Conservation (phyloP, 1,140 invertebrate genomes). For the Orius laevigatus region DNA sequence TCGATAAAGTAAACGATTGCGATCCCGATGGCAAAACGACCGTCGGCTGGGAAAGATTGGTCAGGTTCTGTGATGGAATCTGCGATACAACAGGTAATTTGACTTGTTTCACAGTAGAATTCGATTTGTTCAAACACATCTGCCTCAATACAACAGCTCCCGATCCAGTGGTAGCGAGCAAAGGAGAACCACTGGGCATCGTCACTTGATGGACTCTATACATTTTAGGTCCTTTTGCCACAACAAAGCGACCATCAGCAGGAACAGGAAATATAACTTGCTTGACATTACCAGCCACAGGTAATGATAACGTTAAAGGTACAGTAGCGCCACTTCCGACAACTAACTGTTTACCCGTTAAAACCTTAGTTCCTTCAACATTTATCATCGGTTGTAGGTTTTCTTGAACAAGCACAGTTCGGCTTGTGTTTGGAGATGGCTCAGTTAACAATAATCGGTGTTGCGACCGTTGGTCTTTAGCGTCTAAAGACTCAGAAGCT, state of each 20-base stretch:
- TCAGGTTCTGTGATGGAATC: constrained; percentile 18
- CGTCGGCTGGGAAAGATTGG: constrained; percentile 18
- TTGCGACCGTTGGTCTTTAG: constrained; percentile 16
- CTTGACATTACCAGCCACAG: constrained; percentile 19
- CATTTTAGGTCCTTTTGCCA: constrained; percentile 22
- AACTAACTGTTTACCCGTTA: constrained; percentile 21
- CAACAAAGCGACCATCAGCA: constrained; percentile 21
- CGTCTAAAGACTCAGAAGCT: constrained; percentile 18
- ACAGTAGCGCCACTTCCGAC: constrained; percentile 19
- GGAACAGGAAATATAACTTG: constrained; percentile 22
- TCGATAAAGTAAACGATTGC: constrained; percentile 18
- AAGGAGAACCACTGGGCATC: constrained; percentile 20
- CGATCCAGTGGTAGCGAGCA: constrained; percentile 16
- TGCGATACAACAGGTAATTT: constrained; percentile 20
- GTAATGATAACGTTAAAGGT: constrained; percentile 18
- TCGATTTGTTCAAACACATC: constrained; percentile 20
- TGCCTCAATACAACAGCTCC: constrained; percentile 21
- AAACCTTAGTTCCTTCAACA: constrained; percentile 18
- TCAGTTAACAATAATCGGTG: constrained; percentile 17
- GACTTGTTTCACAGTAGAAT: constrained; percentile 20
- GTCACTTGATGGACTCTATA: constrained; percentile 22
- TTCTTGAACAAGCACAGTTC: constrained; percentile 34
- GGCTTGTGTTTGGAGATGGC: constrained; percentile 22
- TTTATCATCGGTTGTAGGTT: constrained; percentile 24
- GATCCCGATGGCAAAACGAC: constrained; percentile 21